phyloP scores from a whole-genome alignment of 2,113 vertebrate species.

The Hippocampus guttulatus region DNA sequence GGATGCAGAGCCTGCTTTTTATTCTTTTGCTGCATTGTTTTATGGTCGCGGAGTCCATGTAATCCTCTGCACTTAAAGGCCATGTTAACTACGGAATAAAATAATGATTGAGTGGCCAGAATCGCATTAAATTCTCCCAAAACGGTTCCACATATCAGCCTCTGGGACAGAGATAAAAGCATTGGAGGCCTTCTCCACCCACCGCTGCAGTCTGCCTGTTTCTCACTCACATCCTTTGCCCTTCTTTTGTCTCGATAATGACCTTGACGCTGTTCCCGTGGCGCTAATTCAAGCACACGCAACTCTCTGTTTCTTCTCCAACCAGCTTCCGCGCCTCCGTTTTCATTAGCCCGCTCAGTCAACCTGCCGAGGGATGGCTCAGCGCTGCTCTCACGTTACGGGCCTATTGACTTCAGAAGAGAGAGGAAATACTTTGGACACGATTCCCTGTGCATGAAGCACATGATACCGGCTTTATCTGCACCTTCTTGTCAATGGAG shows the following conservation, averaged over 20 bases:
- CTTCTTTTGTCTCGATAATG: slow-evolving; percentile 45
- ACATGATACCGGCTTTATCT: slow-evolving; percentile 67
- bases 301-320: slow-evolving; percentile 41
- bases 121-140: slow-evolving; percentile 18
- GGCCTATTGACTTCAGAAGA: slow-evolving; percentile 67
- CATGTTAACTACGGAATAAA: slow-evolving; percentile 51
- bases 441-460: slow-evolving; percentile 71
- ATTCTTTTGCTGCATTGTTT: slow-evolving; percentile 46
- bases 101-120: slow-evolving; percentile 47
- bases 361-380: slow-evolving; percentile 57
- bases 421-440: slow-evolving; percentile 64
- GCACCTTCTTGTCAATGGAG: slow-evolving; percentile 57
- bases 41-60: slow-evolving; percentile 52
- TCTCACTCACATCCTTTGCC: slow-evolving; percentile 35
- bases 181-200: neutral
- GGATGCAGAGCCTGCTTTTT: slow-evolving; percentile 24
- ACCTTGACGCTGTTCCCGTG: slow-evolving; percentile 70
- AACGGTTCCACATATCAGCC: slow-evolving; percentile 18
- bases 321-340: slow-evolving; percentile 52
- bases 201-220: slow-evolving; percentile 22
- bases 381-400: slow-evolving; percentile 69
- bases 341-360: slow-evolving; percentile 67
- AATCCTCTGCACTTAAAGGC: slow-evolving; percentile 56
- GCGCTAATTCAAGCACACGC: slow-evolving; percentile 61
- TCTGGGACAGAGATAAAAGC: slow-evolving; percentile 19